These are phyloP conservation scores for Batillaria attramentaria DNA, from an alignment of 1,140 invertebrate species.

Conservation along the genomic window DNA sequence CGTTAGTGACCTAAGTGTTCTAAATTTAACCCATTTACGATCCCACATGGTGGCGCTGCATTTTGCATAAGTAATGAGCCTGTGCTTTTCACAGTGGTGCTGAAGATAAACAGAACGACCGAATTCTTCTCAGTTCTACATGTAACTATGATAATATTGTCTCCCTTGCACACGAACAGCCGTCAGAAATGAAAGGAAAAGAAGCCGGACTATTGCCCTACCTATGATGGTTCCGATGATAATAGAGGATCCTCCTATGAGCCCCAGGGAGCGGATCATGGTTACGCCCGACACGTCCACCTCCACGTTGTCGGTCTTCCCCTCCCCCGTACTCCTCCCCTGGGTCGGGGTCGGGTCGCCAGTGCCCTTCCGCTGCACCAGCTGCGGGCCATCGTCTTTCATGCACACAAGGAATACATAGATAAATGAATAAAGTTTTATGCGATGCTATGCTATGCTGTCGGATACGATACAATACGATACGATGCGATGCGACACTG, in stretches of 20 bases:
- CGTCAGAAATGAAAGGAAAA: background rate
- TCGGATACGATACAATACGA: no score
- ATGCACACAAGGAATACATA: no score
- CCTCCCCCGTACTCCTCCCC: background rate
- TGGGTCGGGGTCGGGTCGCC: background rate
- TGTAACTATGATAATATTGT: background rate
- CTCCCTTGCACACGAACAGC: background rate
- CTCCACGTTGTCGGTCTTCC: background rate
- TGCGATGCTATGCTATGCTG: no score
- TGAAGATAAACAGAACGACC: background rate
- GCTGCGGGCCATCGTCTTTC: no score
- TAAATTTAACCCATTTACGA: background rate
- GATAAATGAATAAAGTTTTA: no score
- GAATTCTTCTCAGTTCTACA: background rate
- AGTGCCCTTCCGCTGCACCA: no score
- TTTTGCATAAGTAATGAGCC: background rate
- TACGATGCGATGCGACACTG: no score
- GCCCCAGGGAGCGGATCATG: conserved; percentile 40
- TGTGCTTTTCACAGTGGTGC: background rate
- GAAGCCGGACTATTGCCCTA: conserved; percentile 23
- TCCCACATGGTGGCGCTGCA: background rate
- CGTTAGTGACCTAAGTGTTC: no score
- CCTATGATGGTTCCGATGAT: conserved; percentile 62
- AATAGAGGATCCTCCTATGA: conserved; percentile 50
- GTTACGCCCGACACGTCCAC: background rate